Conservation (phyloP, 2,888 invertebrate genomes). For the Vannuccia rotundouncinata region DNA sequence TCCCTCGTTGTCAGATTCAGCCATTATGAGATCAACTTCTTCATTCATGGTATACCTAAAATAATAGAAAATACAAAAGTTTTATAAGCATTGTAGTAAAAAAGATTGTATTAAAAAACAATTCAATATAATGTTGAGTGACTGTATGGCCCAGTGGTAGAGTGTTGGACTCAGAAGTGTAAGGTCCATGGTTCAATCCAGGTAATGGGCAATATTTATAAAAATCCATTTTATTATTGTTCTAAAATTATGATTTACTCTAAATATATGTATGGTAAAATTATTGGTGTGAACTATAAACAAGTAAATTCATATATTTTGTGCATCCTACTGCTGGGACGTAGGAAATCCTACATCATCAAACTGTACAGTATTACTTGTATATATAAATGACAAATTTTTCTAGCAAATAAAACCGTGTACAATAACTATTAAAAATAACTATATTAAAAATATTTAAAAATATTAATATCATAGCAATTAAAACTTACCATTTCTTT, state of each 20-base stretch:
- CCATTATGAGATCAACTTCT: not conserved
- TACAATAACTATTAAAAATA: not conserved
- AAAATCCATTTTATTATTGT: not conserved
- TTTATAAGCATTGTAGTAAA: not conserved
- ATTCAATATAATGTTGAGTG: not conserved
- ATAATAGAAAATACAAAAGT: not conserved
- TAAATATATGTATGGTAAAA: not conserved
- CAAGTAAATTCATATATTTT: not conserved
- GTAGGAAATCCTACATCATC: not conserved
- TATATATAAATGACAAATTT: not conserved
- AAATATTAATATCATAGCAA: too few species aligned
- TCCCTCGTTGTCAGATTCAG: not conserved
- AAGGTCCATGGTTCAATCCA: not conserved
- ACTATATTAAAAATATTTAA: not conserved
- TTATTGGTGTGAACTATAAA: not conserved
- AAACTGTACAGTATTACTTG: not conserved
- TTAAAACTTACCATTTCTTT: too few species aligned
- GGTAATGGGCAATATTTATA: not conserved
- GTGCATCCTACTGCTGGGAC: not conserved
- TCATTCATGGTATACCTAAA: constrained; percentile 7
- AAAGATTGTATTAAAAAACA: not conserved
- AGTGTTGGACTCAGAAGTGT: not conserved
- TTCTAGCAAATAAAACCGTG: not conserved
- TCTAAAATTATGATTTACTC: not conserved
- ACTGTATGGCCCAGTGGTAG: not conserved